Conservation (phyloP, 2,797 vertebrate genomes). For the Scolopax bukidnonensis region DNA sequence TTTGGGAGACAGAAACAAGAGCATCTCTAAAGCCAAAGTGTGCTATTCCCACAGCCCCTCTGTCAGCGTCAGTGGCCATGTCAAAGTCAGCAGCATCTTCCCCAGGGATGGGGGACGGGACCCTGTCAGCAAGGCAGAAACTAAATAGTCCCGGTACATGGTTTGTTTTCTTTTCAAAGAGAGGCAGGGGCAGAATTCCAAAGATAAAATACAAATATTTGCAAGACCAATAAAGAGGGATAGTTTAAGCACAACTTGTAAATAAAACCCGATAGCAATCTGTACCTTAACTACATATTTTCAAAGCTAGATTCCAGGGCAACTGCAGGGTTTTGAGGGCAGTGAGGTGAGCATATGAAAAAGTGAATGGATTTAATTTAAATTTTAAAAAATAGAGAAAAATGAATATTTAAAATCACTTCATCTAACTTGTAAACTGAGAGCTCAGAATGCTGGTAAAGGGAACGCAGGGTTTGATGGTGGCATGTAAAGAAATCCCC, state of each 20-base stretch:
- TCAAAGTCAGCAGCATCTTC: not conserved
- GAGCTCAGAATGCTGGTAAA: not conserved
- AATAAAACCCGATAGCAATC: not conserved
- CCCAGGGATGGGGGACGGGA: not conserved
- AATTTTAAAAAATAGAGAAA: not conserved
- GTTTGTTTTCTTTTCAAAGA: not conserved
- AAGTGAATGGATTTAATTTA: not conserved
- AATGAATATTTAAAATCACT: not conserved
- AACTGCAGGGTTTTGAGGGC: not conserved
- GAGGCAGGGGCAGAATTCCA: not conserved
- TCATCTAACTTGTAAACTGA: not conserved
- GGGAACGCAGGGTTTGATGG: not conserved
- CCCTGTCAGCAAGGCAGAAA: not conserved
- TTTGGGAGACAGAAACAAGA: not conserved
- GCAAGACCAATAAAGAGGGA: not conserved
- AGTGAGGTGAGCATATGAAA: rapidly evolving
- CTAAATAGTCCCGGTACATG: rapidly evolving
- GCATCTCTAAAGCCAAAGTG: not conserved
- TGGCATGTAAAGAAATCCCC: not conserved
- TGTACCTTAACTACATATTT: not conserved
- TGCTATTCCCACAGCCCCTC: not conserved
- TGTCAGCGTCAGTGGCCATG: rapidly evolving
- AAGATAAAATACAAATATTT: slow-evolving; percentile 1
- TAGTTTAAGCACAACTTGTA: not conserved
- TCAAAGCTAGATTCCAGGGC: not conserved